Evolutionary conservation across 2,888 invertebrate species (phyloP).

Genomic region (Tetragonisca angustula): DNA sequence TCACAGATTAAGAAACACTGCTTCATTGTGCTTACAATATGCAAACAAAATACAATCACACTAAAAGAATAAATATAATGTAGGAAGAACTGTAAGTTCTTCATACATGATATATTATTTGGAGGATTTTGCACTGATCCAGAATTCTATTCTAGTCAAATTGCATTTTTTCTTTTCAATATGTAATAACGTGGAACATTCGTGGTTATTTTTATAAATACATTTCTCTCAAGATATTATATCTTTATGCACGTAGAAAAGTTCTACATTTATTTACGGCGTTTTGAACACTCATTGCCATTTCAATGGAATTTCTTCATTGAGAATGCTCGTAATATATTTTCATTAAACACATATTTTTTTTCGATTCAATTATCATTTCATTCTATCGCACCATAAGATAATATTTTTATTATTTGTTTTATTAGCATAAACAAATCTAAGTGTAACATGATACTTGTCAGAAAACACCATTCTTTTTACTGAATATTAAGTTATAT

Average conservation of each 20-base stretch:
- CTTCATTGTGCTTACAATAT: neutral
- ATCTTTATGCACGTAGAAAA: slow-evolving; percentile 45
- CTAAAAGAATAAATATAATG: slow-evolving; percentile 40
- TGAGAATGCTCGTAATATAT: slow-evolving; percentile 7
- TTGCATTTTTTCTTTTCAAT: slow-evolving; percentile 2
- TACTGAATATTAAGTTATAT: slow-evolving; percentile 22
- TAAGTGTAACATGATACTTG: slow-evolving; percentile 28
- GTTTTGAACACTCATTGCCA: slow-evolving; percentile 39
- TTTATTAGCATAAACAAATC: slow-evolving; percentile 11
- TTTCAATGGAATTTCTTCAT: slow-evolving; percentile 26
- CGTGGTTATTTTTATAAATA: slow-evolving; percentile 30
- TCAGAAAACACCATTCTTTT: slow-evolving; percentile 24
- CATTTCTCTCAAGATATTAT: slow-evolving; percentile 30
- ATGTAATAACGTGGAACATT: slow-evolving; percentile 22
- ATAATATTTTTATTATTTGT: slow-evolving; percentile 13
- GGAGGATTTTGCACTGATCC: slow-evolving; percentile 9
- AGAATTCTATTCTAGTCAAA: slow-evolving; percentile 37
- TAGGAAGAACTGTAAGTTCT: slow-evolving; percentile 37
- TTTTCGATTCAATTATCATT: slow-evolving; percentile 25
- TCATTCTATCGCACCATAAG: slow-evolving; percentile 25
- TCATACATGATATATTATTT: slow-evolving; percentile 13
- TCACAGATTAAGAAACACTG: too few species aligned
- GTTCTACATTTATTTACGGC: slow-evolving; percentile 39
- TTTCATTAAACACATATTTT: slow-evolving; percentile 28
- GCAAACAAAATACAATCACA: slow-evolving; percentile 48